Percentiles rank a stretch among this genome's conserved stretches.
Evolutionary conservation across 1,140 invertebrate species (phyloP).

Genomic region (Tetramorium simillimum): DNA sequence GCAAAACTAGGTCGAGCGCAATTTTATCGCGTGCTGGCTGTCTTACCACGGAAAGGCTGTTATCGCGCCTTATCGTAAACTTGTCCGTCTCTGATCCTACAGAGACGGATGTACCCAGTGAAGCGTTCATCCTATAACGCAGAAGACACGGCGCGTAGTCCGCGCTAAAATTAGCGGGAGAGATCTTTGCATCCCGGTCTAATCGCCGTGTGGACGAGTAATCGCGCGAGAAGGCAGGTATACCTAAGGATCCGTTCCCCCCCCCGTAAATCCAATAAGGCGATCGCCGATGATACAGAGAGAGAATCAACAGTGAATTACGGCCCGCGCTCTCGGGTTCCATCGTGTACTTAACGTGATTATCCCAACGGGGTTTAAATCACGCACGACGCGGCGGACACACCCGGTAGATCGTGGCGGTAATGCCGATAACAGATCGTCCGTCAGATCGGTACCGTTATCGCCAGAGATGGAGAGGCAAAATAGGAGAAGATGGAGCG

Average conservation of each 20-base stretch:
- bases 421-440: slow-evolving; percentile 46
- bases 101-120: neutral
- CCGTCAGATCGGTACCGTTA: slow-evolving; percentile 58
- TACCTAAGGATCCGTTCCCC: too few species aligned
- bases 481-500: slow-evolving; percentile 33
- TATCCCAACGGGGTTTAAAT: slow-evolving; percentile 27
- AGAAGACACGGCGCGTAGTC: neutral
- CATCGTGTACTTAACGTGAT: slow-evolving; percentile 33
- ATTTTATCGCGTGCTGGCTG: slow-evolving; percentile 44
- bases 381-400: neutral
- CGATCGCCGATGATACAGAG: neutral
- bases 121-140: neutral
- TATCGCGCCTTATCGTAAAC: slow-evolving; percentile 7
- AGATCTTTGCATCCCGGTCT: neutral
- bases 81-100: neutral
- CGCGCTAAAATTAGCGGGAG: neutral
- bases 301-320: slow-evolving; percentile 25
- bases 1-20: slow-evolving; percentile 61
- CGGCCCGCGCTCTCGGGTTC: neutral
- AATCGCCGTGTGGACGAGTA: neutral
- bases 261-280: slow-evolving; percentile 13
- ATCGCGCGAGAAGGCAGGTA: neutral
- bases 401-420: neutral
- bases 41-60: slow-evolving; percentile 19
- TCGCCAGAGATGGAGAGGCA: slow-evolving; percentile 31